phyloP scores from a whole-genome alignment of 2,797 vertebrate genomes.

The Notolepis coatsorum region DNA sequence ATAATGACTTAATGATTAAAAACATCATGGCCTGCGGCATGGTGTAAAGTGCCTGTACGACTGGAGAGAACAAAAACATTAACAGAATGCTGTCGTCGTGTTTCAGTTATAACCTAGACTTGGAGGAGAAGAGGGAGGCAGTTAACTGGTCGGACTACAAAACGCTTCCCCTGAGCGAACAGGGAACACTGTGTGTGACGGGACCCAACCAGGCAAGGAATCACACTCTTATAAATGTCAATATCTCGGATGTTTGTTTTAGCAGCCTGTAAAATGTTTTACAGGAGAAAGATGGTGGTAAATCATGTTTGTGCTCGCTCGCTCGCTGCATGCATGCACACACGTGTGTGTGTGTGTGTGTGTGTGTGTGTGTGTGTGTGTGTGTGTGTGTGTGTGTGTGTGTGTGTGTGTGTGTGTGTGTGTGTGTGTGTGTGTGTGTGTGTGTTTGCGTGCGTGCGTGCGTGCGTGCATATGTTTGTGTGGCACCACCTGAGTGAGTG shows the following conservation, averaged over 20 bases:
- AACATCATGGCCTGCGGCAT: slow-evolving; percentile 5
- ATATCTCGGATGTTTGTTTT: background rate
- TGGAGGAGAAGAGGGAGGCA: slow-evolving; percentile 85
- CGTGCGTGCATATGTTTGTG: background rate
- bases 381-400: slow-evolving; percentile 1
- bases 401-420: slow-evolving; percentile 4
- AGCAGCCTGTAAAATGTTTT: background rate
- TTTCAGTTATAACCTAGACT: slow-evolving; percentile 80
- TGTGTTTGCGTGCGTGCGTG: slow-evolving; percentile 6
- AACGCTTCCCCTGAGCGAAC: slow-evolving; percentile 79
- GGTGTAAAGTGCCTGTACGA: slow-evolving; percentile 5
- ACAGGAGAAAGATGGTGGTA: background rate
- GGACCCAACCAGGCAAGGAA: slow-evolving; percentile 83
- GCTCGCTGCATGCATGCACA: background rate
- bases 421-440: slow-evolving; percentile 12
- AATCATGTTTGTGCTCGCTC: background rate
- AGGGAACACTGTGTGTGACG: slow-evolving; percentile 73
- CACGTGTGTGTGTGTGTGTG: background rate
- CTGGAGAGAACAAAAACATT: slow-evolving; percentile 3
- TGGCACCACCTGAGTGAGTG: background rate
- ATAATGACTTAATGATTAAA: background rate
- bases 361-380: background rate
- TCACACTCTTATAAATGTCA: background rate
- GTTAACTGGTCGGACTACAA: slow-evolving; percentile 87
- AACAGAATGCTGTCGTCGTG: slow-evolving; percentile 3